phyloP scores from a whole-genome alignment of 2,797 vertebrate genomes.

The Galaxias olidus region DNA sequence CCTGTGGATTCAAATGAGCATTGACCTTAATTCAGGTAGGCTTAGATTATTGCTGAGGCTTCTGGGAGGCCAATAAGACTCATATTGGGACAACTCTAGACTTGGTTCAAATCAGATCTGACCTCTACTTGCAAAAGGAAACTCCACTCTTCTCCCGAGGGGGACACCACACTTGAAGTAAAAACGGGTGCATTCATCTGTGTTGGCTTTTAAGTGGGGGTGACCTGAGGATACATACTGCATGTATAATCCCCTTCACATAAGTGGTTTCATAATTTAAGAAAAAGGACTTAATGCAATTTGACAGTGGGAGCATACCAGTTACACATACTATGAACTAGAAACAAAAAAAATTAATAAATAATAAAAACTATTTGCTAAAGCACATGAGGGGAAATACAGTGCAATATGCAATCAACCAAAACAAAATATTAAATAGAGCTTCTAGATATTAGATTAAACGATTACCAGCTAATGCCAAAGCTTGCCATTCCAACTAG shows the following conservation, averaged over 20 bases:
- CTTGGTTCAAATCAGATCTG: slow-evolving; percentile 49
- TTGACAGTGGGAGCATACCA: no score
- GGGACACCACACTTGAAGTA: slow-evolving; percentile 22
- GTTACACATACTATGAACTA: no score
- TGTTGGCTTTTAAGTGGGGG: slow-evolving; percentile 1
- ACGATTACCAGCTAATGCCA: slow-evolving; percentile 44
- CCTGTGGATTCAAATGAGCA: slow-evolving; percentile 59
- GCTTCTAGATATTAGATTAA: slow-evolving; percentile 25
- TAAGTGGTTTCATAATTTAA: no score
- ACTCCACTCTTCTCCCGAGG: slow-evolving; percentile 16
- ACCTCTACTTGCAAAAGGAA: slow-evolving; percentile 46
- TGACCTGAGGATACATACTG: no score
- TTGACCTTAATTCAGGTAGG: slow-evolving; percentile 59
- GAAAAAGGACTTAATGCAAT: no score
- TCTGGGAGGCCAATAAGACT: slow-evolving; percentile 32
- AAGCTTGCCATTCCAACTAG: slow-evolving; percentile 22
- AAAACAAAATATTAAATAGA: slow-evolving; percentile 27
- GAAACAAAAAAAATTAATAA: no score
- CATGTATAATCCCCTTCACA: no score
- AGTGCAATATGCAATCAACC: slow-evolving; percentile 13
- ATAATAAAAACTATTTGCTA: not conserved
- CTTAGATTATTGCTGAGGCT: slow-evolving; percentile 53
- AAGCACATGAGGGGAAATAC: slow-evolving; percentile 4
- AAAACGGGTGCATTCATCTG: slow-evolving; percentile 25
- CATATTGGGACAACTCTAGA: slow-evolving; percentile 35